These are phyloP conservation scores for Ylistrum balloti DNA, from an alignment of 1,140 invertebrate species.

Conservation along the genomic window DNA sequence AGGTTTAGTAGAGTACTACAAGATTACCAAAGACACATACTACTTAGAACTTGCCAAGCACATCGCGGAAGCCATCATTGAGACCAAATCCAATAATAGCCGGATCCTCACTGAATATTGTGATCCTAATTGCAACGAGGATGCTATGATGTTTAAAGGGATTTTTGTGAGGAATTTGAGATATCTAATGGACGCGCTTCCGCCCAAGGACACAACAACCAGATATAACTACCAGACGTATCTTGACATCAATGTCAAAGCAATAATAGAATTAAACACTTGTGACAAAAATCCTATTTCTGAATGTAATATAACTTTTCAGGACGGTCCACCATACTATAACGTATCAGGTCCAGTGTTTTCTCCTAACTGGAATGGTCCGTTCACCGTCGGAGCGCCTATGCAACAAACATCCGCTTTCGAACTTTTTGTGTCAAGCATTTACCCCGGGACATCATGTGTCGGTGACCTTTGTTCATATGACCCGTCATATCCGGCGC, in stretches of 20 bases:
- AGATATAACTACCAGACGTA: constrained; percentile 56
- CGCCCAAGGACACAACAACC: neutral
- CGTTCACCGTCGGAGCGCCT: constrained; percentile 65
- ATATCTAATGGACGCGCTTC: constrained; percentile 65
- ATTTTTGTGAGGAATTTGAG: constrained; percentile 67
- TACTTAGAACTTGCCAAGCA: constrained; percentile 61
- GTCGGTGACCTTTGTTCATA: constrained; percentile 61
- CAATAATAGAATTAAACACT: constrained; percentile 58
- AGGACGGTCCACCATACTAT: constrained; percentile 69
- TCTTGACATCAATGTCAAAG: constrained; percentile 63
- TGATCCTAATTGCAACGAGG: constrained; percentile 66
- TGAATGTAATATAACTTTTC: constrained; percentile 65
- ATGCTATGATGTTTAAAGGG: constrained; percentile 68
- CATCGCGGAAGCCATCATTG: constrained; percentile 57
- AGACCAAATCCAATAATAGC: constrained; percentile 56
- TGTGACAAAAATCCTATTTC: constrained; percentile 64
- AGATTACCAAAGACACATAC: constrained; percentile 48
- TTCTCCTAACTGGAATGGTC: constrained; percentile 66
- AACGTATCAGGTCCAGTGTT: constrained; percentile 68
- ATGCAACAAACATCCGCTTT: constrained; percentile 67
- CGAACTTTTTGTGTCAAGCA: constrained; percentile 65
- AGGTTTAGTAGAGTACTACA: constrained; percentile 66
- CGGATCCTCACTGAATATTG: constrained; percentile 67
- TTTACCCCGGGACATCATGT: constrained; percentile 62
- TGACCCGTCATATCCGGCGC: constrained; percentile 62